These are phyloP conservation scores for Actinemys pallida DNA, from an alignment of 2,113 vertebrate species.

Conservation along the genomic window DNA sequence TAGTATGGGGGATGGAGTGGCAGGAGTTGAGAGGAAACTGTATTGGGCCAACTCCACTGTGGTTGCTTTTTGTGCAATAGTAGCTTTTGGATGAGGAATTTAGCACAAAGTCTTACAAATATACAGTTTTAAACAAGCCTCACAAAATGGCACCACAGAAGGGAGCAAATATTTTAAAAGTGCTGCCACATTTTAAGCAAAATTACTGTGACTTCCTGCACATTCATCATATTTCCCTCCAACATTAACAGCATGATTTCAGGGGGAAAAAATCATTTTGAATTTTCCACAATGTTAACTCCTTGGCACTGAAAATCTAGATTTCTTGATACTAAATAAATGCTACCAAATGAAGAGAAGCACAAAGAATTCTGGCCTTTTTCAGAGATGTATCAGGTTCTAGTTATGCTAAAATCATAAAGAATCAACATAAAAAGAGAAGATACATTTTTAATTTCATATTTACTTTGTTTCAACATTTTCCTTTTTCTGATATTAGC, in stretches of 20 bases:
- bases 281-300: not conserved
- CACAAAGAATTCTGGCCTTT: not conserved
- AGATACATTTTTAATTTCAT: not conserved
- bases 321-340: not conserved
- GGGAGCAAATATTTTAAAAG: not conserved
- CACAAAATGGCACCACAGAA: fast-evolving
- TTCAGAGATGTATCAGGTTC: not conserved
- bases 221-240: not conserved
- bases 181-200: not conserved
- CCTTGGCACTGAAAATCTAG: not conserved
- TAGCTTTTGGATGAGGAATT: not conserved
- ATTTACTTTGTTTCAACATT: not conserved
- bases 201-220: not conserved
- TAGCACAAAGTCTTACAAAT: not conserved
- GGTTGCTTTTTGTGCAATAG: not conserved
- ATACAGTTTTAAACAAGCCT: not conserved
- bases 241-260: not conserved
- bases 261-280: not conserved
- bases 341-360: not conserved
- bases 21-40: not conserved
- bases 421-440: not conserved
- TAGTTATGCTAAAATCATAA: not conserved
- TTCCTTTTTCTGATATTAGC: not conserved
- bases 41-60: fast-evolving
- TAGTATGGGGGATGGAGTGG: not conserved